Conservation (phyloP, 2,797 vertebrate species). For the Anabacerthia variegaticeps region DNA sequence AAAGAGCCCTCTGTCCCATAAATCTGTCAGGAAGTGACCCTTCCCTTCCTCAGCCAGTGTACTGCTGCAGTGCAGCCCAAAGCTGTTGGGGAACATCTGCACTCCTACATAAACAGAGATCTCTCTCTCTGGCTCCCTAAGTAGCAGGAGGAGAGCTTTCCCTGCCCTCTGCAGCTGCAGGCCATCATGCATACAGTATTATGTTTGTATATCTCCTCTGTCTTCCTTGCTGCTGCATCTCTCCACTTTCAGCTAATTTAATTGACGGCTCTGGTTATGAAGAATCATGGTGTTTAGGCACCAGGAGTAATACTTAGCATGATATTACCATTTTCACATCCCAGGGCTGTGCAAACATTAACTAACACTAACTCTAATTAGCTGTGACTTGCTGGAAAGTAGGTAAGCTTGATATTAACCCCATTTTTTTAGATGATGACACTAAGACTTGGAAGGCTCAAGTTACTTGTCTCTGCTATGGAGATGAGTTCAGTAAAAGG, state of each 20-base stretch:
- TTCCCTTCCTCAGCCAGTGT: neutral
- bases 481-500: neutral
- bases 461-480: neutral
- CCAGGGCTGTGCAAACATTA: slow-evolving; percentile 34
- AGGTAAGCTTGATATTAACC: slow-evolving; percentile 25
- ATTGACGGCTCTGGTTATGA: slow-evolving; percentile 34
- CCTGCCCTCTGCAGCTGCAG: neutral
- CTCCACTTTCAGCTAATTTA: slow-evolving; percentile 9
- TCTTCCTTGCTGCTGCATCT: neutral
- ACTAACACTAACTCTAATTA: slow-evolving; percentile 10
- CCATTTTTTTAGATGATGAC: slow-evolving; percentile 3
- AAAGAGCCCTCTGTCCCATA: neutral
- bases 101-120: neutral
- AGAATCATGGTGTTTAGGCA: slow-evolving; percentile 17
- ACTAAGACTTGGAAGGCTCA: neutral
- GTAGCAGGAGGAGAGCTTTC: neutral
- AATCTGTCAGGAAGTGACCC: neutral
- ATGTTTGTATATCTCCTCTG: neutral
- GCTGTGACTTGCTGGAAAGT: slow-evolving; percentile 5
- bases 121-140: neutral
- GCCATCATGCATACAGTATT: neutral
- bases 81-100: neutral
- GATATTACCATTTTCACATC: slow-evolving; percentile 41
- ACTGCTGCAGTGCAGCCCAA: neutral
- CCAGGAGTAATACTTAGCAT: slow-evolving; percentile 24